phyloP scores from a whole-genome alignment of 2,888 invertebrate species.

The Diarsia dahlii region DNA sequence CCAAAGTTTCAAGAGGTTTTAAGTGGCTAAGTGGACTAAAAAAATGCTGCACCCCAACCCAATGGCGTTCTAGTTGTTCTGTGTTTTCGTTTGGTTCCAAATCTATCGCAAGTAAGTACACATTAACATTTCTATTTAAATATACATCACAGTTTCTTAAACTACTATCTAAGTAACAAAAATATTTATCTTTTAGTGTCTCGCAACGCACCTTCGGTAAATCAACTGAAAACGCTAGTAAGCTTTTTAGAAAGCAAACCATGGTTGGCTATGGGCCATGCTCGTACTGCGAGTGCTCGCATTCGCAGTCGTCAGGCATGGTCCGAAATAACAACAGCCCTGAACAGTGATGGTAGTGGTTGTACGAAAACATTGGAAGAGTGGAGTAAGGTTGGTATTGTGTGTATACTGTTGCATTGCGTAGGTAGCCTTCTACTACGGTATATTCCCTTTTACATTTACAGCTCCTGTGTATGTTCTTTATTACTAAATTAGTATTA shows the following conservation, averaged over 20 bases:
- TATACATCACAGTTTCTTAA: neutral
- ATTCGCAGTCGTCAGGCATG: too few relatives aligned
- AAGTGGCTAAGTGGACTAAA: neutral
- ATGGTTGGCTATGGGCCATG: slow-evolving; percentile 1
- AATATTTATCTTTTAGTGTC: neutral
- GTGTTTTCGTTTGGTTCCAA: neutral
- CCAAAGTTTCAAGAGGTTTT: too few relatives aligned
- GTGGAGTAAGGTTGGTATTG: too few relatives aligned
- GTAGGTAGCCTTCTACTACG: too few relatives aligned
- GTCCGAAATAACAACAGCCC: too few relatives aligned
- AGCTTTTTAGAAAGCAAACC: neutral
- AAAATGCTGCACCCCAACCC: neutral
- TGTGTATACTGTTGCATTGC: too few relatives aligned
- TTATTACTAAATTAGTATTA: too few relatives aligned
- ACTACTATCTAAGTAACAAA: neutral
- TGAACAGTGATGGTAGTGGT: too few relatives aligned
- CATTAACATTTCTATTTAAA: neutral
- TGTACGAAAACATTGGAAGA: too few relatives aligned
- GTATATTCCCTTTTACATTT: too few relatives aligned
- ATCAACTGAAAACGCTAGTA: slow-evolving; percentile 2
- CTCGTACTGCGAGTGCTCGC: too few relatives aligned
- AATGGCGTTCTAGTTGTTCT: neutral
- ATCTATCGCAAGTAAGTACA: neutral
- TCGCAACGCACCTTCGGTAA: neutral
- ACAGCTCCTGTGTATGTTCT: too few relatives aligned